Base-by-base conservation (phyloP, 2,888 invertebrate genomes). In the Xestia sexstrigata region DNA sequence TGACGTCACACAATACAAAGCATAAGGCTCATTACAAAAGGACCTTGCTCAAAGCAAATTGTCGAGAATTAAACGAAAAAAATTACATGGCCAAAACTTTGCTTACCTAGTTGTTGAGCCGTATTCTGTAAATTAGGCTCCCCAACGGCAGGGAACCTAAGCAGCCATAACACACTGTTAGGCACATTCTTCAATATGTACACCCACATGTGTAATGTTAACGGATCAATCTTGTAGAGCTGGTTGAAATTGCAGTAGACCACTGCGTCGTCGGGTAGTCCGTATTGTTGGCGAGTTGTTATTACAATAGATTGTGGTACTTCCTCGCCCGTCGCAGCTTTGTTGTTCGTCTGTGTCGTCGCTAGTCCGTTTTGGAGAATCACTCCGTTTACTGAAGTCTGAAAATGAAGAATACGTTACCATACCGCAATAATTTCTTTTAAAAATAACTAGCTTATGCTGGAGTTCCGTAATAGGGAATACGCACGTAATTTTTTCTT, bases 161-260 rank as follows among this genome's bases (percentile, higher is more conserved):
- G 94, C 85, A 99, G 96, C 99, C 99, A 99, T 71, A 99, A 94
- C 23, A 99, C 99, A 52, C 99, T 98, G 92, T 99, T 99, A 1
- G 99, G 99, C 82, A 99, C 99, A 89, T 98, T 98, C 93, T 99
- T 99, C 90, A 99, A 94, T 89, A 99, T 99, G 95, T 98, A 97
- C 70, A 98, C 98, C 99, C 99, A 99, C 98, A 99, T 99, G 89
- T 99, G 98, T 74, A 99, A 96, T 0, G 99, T 99, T 80, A 98
- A 96, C 0, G 99, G 99, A 95, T 99, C 99, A 85, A 99, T 99
- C 97, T 99, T 99, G 96, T 99, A 99, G 79, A 99, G 97, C 93
- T 99, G 99, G 97, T 99, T 99, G 96, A 99, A 99, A 95, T 99
- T 99, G 94, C 99, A 99, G 94, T 99, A 99, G 4, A 99, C 99